Evolutionary conservation across 2,888 invertebrate genomes (phyloP), one percentile per base, ranked within the genome.

Genomic region (Orthosia cruda): DNA sequence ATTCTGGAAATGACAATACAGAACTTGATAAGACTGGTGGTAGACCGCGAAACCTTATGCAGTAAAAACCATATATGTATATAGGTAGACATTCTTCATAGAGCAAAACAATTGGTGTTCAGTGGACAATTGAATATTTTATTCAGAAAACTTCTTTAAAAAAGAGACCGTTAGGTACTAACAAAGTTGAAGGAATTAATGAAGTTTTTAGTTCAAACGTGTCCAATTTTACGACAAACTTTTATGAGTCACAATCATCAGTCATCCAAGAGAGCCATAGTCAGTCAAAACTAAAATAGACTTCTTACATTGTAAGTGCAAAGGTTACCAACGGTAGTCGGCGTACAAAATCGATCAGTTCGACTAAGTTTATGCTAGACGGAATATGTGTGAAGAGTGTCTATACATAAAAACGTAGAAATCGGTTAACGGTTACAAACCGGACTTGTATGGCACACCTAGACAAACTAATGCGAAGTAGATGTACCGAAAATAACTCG

Each of bases 271-370:
- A 55, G 26, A 40, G 16, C 20, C 13, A 32, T 15, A 62, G 3
- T 15, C 16, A 45, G 13, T 57, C 32, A 32, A 67, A 62, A 58
- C 66, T 23, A 70, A 82, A 82, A 82, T 77, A 72, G 49, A 71
- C 62, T 72, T 63, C 45, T 74, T 78, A 65, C 45, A 63, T 20
- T 47, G 57, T 68, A 16, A 74, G 78, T 74, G 54, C 81, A 86
- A 88, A 88, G 77, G 87, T 86, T 54, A 81, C 49, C 69, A 75
- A 76, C 78, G 74, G 81, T 66, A 71, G 74, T 58, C 26, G 52
- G 32, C 49, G 61, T 66, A 65, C 50, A 64, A 45, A 80, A 83
- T 86, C 70, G 67, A 81, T 87, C 58, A 12, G 68, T 75, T 74
- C 57, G 20, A 66, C 58, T 49, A 64, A 75, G 49, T 74, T 70